Evolutionary conservation across 2,113 vertebrate genomes (phyloP), one percentile per base, ranked within the genome.

Genomic region (Chamaetylas fuelleborni): DNA sequence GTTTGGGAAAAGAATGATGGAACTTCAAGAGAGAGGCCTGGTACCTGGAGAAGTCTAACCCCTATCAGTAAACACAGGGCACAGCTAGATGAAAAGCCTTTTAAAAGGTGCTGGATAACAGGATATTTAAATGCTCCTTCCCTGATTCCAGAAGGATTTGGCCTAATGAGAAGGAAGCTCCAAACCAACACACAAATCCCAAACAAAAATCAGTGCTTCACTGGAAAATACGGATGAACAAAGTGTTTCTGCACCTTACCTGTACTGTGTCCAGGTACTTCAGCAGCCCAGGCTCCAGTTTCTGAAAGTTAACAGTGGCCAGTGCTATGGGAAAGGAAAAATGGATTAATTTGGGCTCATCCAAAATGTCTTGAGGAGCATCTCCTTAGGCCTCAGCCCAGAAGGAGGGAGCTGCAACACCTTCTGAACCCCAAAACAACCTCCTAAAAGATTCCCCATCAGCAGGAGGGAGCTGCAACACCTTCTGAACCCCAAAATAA

Each of bases 271-370:
- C 97, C 71, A 99, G 98, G 36, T 98, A 97, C 51, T 97, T 96
- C 92, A 98, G 88, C 36, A 98, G 88, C 79, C 96, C 98, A 14
- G 96, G 94, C 60, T 98, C 98, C 47, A 99, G 84, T 67, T 98
- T 99, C 97, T 99, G 98, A 29, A 99, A 97, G 96, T 99, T 99
- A 62, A 99, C 85, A 77, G 99, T 98, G 88, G 98, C 98, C 97
- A 99, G 89, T 31, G 97, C 98, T 98, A 40, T 42, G 71, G 66
- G 67, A 58, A 50, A 57, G 66, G 48, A 57, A 74, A 83, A 85
- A 66, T 54, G 73, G 16, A 29, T 66, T 77, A 25, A 77, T 58
- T 56, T 6, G 65, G 38, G 64, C 16, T 43, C 1, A 1, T 13
- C 43, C 60, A 71, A 53, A 88, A 53, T 13, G 17, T 20, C 26